Base-by-base conservation (phyloP, 2,888 invertebrate genomes). In the Dendrolimus houi region DNA sequence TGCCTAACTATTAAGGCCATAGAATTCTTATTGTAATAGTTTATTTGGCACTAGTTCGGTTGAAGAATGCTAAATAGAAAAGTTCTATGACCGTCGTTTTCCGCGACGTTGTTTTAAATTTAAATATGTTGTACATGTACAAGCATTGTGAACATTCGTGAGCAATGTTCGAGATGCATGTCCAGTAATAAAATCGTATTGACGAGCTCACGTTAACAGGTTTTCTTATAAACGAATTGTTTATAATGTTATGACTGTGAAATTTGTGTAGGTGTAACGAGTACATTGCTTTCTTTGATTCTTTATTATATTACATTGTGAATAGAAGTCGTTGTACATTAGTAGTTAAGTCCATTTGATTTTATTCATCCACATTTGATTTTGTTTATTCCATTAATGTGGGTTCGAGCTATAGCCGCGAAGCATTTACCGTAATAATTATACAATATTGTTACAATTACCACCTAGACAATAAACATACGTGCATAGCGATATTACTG, bases 11-110 rank as follows among this genome's bases (percentile, higher is more conserved):
- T 72, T 78, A 78, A 75, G 79, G 76, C 71, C 67, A 67, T 71
- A 79, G 77, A 79, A 81, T 83, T 80, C 79, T 75, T 79, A 88
- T 88, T 89, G 86, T 87, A 77, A 83, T 85, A 76, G 76, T 86
- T 79, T 83, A 86, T 88, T 88, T 88, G 88, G 88, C 85, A 81
- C 75, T 74, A 72, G 77, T 71, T 72, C 71, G 72, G 70, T 70
- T 69, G 64, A 64, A 81, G 88, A 85, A 88, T 88, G 85, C 85
- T 81, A 89, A 88, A 85, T 83, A 84, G 85, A 72, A 70, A 75
- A 72, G 86, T 87, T 87, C 87, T 76, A 82, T 81, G 87, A 87
- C 87, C 86, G 77, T 61, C 57, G 63, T 66, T 71, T 64, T 62
- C 60, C 61, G 67, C 57, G 60, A 58, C 56, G 59, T 62, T 64